Conservation (phyloP, 2,888 invertebrate genomes). For the Ligdia adustata region DNA sequence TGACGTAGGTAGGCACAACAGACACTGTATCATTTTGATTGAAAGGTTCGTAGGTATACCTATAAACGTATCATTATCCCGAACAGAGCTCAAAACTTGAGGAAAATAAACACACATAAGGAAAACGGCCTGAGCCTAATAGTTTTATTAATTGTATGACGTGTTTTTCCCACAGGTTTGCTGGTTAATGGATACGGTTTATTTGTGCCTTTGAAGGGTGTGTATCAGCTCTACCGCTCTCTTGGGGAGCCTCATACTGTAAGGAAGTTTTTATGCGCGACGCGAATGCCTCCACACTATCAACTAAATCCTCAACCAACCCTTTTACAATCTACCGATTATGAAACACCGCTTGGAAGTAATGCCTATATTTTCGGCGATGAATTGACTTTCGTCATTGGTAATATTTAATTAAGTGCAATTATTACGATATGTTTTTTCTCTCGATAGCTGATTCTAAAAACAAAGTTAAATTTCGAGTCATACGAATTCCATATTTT, state of each 20-base stretch:
- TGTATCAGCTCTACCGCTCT: conserved; percentile 69
- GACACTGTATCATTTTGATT: neutral
- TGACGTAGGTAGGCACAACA: no score
- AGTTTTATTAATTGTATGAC: neutral
- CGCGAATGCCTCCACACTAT: conserved; percentile 54
- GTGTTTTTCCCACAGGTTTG: conserved; percentile 47
- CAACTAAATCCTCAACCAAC: conserved; percentile 42
- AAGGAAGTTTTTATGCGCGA: conserved; percentile 61
- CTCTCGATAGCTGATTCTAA: no score
- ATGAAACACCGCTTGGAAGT: conserved; percentile 51
- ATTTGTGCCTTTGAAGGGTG: conserved; percentile 67
- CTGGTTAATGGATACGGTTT: conserved; percentile 60
- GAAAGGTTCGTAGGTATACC: neutral
- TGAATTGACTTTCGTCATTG: conserved; percentile 58
- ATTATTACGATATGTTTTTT: no score
- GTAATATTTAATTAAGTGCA: no score
- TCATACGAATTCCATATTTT: no score
- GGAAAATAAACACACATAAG: neutral
- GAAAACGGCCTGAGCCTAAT: no score
- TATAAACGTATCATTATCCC: neutral
- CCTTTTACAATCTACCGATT: conserved; percentile 47
- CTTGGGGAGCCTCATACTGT: conserved; percentile 78
- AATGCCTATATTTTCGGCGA: conserved; percentile 66
- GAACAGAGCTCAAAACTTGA: neutral
- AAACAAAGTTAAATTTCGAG: no score